Conservation (phyloP, 2,888 invertebrate genomes). For the Stegophylla sp. region DNA sequence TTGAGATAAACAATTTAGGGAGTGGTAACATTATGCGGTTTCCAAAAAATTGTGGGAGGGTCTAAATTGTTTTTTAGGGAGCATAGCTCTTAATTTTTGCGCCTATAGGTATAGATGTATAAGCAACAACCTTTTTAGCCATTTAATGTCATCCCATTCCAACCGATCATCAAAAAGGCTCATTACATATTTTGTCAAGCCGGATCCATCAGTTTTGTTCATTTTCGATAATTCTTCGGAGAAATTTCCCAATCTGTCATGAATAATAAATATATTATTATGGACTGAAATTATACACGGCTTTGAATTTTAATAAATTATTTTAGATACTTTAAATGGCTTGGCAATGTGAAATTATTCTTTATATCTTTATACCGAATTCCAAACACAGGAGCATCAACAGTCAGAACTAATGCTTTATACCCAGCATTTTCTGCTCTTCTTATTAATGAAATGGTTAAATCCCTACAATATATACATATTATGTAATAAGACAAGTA, state of each 20-base stretch:
- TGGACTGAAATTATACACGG: too few species aligned
- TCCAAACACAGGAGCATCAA: constrained; percentile 89
- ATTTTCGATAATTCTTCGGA: constrained; percentile 66
- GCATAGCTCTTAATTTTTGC: too few species aligned
- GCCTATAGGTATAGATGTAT: too few species aligned
- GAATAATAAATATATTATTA: too few species aligned
- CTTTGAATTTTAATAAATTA: constrained; percentile 2
- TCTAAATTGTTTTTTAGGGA: too few species aligned
- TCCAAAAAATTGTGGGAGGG: too few species aligned
- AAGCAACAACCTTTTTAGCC: constrained; percentile 74
- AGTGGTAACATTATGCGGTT: too few species aligned
- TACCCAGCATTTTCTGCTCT: constrained; percentile 85
- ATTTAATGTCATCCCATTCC: constrained; percentile 85
- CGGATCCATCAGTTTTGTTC: constrained; percentile 70
- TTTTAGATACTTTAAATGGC: constrained; percentile 77
- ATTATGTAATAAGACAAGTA: neutral
- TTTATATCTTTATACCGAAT: constrained; percentile 79
- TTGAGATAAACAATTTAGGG: too few species aligned
- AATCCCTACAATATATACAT: constrained; percentile 67
- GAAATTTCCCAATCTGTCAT: constrained; percentile 86
- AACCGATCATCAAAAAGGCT: constrained; percentile 80
- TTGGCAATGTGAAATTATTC: constrained; percentile 83
- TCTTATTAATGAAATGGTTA: constrained; percentile 75
- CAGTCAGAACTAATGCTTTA: constrained; percentile 84
- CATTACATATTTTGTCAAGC: constrained; percentile 79